Conservation (phyloP, 2,113 vertebrate genomes). For the Ptilorrhoa leucosticta region DNA sequence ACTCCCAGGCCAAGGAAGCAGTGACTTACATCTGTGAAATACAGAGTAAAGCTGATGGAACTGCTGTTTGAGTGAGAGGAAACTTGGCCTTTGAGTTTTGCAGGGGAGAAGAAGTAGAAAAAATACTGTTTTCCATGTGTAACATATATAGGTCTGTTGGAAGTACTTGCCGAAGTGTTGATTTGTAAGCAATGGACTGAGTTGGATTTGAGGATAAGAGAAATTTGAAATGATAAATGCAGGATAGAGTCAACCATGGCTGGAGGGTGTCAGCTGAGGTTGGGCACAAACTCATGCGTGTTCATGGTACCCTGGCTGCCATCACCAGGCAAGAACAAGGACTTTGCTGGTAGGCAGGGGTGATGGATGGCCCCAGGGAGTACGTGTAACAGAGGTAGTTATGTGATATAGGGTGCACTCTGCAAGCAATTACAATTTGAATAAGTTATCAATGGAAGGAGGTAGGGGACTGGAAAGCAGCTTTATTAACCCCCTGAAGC, state of each 20-base stretch:
- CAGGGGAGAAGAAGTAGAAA: not conserved
- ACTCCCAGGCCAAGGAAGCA: not conserved
- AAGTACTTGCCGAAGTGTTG: not conserved
- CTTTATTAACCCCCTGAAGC: constrained; percentile 71
- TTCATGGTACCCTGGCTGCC: not conserved
- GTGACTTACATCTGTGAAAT: not conserved
- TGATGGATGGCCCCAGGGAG: constrained; percentile 48
- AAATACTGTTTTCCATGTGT: not conserved
- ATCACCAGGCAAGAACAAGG: not conserved
- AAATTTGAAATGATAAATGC: not conserved
- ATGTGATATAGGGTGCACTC: constrained; percentile 53
- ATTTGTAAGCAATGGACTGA: not conserved
- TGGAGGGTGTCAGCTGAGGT: not conserved
- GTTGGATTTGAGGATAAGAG: not conserved
- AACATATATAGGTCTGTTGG: not conserved
- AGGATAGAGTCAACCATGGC: rapidly evolving
- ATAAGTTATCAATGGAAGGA: constrained; percentile 65
- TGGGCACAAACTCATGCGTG: not conserved
- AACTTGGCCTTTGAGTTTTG: not conserved
- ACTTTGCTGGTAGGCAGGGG: not conserved
- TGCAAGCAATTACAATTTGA: constrained; percentile 71
- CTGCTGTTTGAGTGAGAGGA: not conserved
- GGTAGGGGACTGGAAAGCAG: constrained; percentile 48
- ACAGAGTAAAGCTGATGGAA: not conserved
- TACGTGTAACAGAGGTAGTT: not conserved